Evolutionary conservation across 2,797 vertebrate genomes (phyloP), one percentile per base, ranked within the genome.

Genomic region (Xenopus petersii): DNA sequence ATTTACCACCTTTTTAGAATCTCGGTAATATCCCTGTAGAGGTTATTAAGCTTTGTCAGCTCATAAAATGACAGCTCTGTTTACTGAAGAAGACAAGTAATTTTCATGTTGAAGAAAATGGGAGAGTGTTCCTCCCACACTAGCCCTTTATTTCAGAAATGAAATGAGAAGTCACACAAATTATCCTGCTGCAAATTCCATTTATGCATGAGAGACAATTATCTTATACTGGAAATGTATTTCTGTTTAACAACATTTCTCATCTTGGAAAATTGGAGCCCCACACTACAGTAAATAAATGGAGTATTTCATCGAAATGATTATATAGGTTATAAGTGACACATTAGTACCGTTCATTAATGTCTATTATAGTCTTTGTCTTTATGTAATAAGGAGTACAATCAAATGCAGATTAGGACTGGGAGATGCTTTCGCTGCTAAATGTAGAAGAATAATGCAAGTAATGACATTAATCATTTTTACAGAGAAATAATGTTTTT

Each of bases 41-140:
- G 83, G 87, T 83, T 85, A 88, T 90, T 91, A 90, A 80, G 84
- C 85, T 91, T 89, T 90, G 88, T 73, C 75, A 73, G 67, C 81
- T 84, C 75, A 79, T 81, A 69, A 85, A 89, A 86, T 90, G 88
- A 89, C 89, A 90, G 87, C 83, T 89, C 82, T 84, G 86, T 87
- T 91, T 89, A 87, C 83, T 81, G 72, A 71, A 83, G 82, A 83
- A 88, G 89, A 89, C 88, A 89, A 89, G 86, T 87, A 84, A 89
- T 91, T 89, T 91, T 90, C 80, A 84, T 73, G 81, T 84, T 80
- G 75, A 88, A 87, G 85, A 88, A 89, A 87, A 84, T 81, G 80
- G 82, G 88, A 87, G 87, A 84, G 87, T 88, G 87, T 90, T 88
- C 86, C 86, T 85, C 86, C 84, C 84, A 86, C 86, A 84, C 82